Base-by-base conservation (phyloP, 1,140 invertebrate genomes). In the Drosophila virilis region DNA sequence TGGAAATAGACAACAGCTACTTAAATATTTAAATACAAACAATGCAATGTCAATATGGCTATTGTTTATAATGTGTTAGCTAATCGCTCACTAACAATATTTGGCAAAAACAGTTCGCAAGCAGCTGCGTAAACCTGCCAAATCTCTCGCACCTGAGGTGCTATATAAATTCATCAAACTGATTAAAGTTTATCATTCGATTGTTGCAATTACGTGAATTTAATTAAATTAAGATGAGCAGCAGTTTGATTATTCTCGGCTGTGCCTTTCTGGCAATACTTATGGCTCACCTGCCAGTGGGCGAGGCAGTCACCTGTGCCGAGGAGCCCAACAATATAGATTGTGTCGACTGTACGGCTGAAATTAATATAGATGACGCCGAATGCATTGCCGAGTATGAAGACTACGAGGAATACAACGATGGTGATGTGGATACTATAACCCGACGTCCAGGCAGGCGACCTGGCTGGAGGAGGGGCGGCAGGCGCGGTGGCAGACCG, bases 71-170 rank as follows among this genome's bases (percentile, higher is more conserved):
- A 13, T 35, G 5, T 51, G 9, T 40, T 40, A 9, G 33, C 12
- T 35, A 59, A 13, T 13, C 37, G 43, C 13, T 37, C 9, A 4
- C 1, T 15, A 8, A 35, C 33, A 59, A 33, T 37, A 66, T 57
- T 66, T 57, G 42, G 17, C 38, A 38, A 38, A 9, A 57, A 35
- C 46, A 12, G 45, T 35, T 32, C 17, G 22, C 5, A 35, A 33
- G 67, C 70, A 72, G 52, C 62, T 73, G 70, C 6, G 17, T 2
- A 69, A 68, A 68, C 15, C 37, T 38, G 12, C 35, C 8, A 48
- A 48, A 32, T 37, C 52, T 50, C n/a, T 3, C 6, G 6, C 33
- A 33, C 8, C 33, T n/a, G 12, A 2, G 6, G 10, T 5, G 28
- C 37, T 68, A 52, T 60, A 60, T 32, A 60, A 69, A 45, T 33